phyloP scores from a whole-genome alignment of 2,797 vertebrate genomes.

The Falco berigora region DNA sequence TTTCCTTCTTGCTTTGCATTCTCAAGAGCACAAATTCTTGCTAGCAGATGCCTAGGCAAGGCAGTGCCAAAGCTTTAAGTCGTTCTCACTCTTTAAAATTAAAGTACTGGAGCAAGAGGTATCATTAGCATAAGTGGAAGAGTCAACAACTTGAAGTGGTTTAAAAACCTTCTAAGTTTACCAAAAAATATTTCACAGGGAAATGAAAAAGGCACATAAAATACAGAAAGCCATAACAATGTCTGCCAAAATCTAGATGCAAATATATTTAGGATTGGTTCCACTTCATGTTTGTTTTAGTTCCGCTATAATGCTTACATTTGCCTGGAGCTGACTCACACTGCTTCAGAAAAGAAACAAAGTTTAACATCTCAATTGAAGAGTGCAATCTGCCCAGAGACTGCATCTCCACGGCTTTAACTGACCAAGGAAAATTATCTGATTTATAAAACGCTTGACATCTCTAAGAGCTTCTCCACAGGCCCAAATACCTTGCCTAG shows the following conservation, averaged over 20 bases:
- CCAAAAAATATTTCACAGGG: conserved; percentile 25
- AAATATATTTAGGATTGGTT: conserved; percentile 53
- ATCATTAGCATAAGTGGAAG: conserved; percentile 2
- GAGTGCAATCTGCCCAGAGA: background rate
- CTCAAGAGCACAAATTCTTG: background rate
- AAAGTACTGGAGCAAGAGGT: background rate
- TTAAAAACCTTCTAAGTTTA: conserved; percentile 25
- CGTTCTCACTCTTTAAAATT: background rate
- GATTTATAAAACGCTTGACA: conserved; percentile 40
- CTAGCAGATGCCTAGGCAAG: background rate
- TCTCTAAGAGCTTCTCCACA: conserved; percentile 1
- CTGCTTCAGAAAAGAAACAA: background rate
- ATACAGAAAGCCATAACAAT: conserved; percentile 20
- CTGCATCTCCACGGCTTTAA: conserved; percentile 14
- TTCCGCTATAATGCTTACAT: background rate
- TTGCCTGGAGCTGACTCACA: conserved; percentile 43
- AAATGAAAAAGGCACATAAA: conserved; percentile 39
- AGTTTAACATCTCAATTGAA: conserved; percentile 34
- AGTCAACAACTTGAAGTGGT: conserved; percentile 17
- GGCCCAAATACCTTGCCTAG: background rate
- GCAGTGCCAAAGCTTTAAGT: background rate
- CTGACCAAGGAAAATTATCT: conserved; percentile 44
- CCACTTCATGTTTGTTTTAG: conserved; percentile 57
- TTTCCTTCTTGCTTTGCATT: background rate
- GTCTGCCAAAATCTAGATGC: conserved; percentile 53